Percentiles rank a stretch among this genome's conserved stretches.
phyloP scores from a whole-genome alignment of 2,888 invertebrate species.

The Tetrapedia diversipes region DNA sequence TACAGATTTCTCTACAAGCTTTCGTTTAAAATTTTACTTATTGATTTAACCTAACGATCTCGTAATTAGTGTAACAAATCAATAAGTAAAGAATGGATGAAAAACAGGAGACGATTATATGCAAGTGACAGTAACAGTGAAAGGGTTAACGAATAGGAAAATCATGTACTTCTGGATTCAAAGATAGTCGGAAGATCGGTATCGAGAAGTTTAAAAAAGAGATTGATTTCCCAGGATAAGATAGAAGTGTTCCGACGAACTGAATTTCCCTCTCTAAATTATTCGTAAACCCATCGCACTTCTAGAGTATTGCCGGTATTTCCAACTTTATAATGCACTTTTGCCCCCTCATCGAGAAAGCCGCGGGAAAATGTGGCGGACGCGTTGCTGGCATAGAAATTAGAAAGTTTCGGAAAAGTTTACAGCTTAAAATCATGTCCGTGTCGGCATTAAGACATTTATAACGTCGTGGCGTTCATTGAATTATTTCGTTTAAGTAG shows the following conservation, averaged over 20 bases:
- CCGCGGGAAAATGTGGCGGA: not conserved
- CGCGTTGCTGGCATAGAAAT: constrained; percentile 5
- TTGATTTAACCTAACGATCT: no score
- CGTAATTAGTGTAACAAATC: no score
- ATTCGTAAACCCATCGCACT: not conserved
- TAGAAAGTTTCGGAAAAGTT: not conserved
- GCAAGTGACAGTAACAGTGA: no score
- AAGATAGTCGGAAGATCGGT: not conserved
- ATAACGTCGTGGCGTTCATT: no score
- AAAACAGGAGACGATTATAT: no score
- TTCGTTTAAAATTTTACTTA: no score
- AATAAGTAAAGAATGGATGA: no score
- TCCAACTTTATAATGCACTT: constrained; percentile 28
- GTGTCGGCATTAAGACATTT: not conserved
- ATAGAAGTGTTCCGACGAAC: not conserved
- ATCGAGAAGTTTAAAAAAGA: constrained; percentile 9
- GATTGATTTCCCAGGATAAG: constrained; percentile 28
- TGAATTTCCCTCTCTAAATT: constrained; percentile 18
- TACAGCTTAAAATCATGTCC: not conserved
- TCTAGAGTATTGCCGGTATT: not conserved
- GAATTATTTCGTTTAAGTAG: not conserved
- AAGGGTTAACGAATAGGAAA: not conserved
- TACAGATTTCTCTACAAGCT: no score
- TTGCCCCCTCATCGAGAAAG: not conserved
- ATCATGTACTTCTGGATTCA: not conserved